A percentile compares a stretch with the other conserved stretches of the same genome.
These are phyloP conservation scores for Paradoxurus hermaphroditus DNA, from an alignment of 2,113 vertebrate species.

Conservation along the genomic window DNA sequence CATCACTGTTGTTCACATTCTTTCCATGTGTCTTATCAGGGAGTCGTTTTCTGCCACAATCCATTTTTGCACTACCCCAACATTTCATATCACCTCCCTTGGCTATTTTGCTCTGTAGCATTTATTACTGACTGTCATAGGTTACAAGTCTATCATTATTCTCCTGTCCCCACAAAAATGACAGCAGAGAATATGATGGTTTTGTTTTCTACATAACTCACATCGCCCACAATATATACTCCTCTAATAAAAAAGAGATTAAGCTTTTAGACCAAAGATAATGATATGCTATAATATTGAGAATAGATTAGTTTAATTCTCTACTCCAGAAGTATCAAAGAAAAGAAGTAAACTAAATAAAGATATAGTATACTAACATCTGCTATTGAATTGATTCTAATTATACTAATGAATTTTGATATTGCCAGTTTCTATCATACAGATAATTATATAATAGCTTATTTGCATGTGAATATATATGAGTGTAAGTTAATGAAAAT, in stretches of 20 bases:
- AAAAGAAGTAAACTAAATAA: not conserved
- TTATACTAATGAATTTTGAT: conserved; percentile 23
- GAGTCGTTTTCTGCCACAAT: not conserved
- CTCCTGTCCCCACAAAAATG: not conserved
- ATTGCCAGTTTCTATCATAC: not conserved
- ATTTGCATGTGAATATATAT: not conserved
- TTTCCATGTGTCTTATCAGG: not conserved
- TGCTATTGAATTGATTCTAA: conserved; percentile 32
- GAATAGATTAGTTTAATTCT: not conserved
- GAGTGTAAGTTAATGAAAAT: not conserved
- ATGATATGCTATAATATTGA: not conserved
- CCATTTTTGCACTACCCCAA: not conserved
- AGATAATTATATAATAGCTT: not conserved
- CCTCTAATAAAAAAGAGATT: not conserved
- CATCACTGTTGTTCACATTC: not conserved
- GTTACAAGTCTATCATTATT: not conserved
- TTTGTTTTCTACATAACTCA: not conserved
- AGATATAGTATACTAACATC: not conserved
- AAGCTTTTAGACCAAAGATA: not conserved
- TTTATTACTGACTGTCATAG: not conserved
- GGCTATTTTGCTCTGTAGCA: not conserved
- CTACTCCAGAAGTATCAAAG: not conserved
- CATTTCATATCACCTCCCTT: not conserved
- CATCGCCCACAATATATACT: not conserved
- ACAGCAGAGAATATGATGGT: not conserved